phyloP scores from a whole-genome alignment of 2,113 vertebrate genomes.

The Sylvietta virens region DNA sequence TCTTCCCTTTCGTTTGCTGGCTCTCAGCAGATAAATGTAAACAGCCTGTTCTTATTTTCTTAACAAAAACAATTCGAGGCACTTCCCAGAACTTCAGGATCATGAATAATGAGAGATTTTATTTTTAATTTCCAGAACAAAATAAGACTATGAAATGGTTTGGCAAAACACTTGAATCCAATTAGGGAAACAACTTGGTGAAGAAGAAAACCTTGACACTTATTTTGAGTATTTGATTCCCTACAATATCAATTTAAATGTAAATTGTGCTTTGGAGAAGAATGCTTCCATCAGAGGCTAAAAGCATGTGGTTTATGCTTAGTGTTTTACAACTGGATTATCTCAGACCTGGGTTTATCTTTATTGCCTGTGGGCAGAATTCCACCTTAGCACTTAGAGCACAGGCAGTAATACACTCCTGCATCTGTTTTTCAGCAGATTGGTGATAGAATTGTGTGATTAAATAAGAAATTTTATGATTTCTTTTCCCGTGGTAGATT shows the following conservation, averaged over 20 bases:
- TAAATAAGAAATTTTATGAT: neutral
- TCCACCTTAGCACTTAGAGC: neutral
- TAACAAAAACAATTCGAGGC: neutral
- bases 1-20: neutral
- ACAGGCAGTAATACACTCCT: neutral
- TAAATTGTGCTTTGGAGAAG: constrained; percentile 28
- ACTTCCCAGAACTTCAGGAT: neutral
- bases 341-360: neutral
- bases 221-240: neutral
- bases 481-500: neutral
- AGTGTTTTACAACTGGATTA: neutral
- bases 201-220: neutral
- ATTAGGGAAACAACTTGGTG: constrained; percentile 3
- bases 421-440: neutral
- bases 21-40: neutral
- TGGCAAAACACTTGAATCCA: constrained; percentile 5
- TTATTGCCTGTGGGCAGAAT: neutral
- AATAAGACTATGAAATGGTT: neutral
- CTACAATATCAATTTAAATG: neutral
- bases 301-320: neutral
- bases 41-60: neutral
- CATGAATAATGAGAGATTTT: constrained; percentile 8
- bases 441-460: neutral
- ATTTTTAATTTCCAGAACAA: neutral
- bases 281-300: neutral